Evolutionary conservation across 2,797 vertebrate genomes (phyloP), one percentile per base, ranked within the genome.

Genomic region (Tinamus major): DNA sequence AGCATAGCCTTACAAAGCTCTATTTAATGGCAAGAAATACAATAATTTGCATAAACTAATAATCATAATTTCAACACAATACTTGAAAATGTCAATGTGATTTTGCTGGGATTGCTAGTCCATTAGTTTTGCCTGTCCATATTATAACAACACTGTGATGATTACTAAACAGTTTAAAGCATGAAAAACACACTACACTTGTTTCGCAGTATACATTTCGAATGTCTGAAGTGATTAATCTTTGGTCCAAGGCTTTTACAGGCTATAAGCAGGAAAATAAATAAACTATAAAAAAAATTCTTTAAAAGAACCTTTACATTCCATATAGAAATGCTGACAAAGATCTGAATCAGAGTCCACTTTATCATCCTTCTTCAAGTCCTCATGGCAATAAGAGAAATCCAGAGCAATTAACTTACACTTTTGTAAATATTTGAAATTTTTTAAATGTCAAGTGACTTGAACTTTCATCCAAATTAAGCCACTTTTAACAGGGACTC

Each of bases 81-180:
- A 27, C 6, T 70, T 39, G 35, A 77, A 69, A 6, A 33, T 5
- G 5, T 61, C 26, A 48, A 67, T 27, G 18, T 3, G 13, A 16
- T 64, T 86, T 84, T 79, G 3, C 44, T 55, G 9, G 37, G 4
- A 6, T 68, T 87, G 46, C 3, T 27, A 13, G 18, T 44, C 53
- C 61, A 37, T 75, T 23, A 41, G 15, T 63, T 35, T 39, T 56
- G 4, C 14, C 39, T 56, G 13, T 37, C 62, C 6, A 8, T 64
- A 10, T 37, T 71, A 20, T 48, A 37, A 44, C 10, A 63, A 6
- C 24, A 35, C 0, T 0, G 21, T 33, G 9, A 18, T 80, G 13
- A 74, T 10, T 7, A 4, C 20, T 51, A 61, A 12, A 31, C 68
- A 56, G 18, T 42, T n/a, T 0, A 13, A 71, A 44, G 6, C 76